Conservation (phyloP, 2,888 invertebrate genomes). For the Rhopalosiphum nymphaeae region DNA sequence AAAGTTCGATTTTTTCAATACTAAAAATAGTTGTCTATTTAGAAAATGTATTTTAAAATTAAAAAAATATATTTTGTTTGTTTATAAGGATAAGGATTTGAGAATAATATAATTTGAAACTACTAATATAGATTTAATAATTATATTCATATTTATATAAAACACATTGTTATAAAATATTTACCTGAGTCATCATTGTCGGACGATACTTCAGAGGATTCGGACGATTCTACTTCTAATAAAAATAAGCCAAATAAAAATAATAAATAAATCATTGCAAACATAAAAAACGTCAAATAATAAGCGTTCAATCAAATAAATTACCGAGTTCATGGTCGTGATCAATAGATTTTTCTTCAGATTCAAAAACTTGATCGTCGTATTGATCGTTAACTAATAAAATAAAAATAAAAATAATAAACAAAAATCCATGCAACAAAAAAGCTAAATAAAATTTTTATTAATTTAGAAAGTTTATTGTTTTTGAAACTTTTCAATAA, state of each 20-base stretch:
- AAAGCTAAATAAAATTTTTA: not conserved
- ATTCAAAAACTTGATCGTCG: conserved; percentile 55
- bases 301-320: not conserved
- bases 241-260: conserved; percentile 48
- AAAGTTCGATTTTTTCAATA: not conserved
- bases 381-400: conserved; percentile 59
- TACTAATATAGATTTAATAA: not conserved
- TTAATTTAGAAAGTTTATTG: not conserved
- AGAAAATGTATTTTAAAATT: not conserved
- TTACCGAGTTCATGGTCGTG: conserved; percentile 46
- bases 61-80: not conserved
- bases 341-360: conserved; percentile 36
- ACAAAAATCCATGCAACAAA: conserved; percentile 28
- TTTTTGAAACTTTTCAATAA: not conserved
- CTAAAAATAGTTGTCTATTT: not conserved
- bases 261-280: conserved; percentile 13
- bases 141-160: too few species aligned
- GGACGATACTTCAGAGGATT: conserved; percentile 54
- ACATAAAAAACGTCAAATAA: conserved; percentile 34
- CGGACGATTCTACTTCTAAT: conserved; percentile 56
- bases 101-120: not conserved
- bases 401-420: conserved; percentile 42
- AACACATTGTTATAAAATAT: not conserved
- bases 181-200: conserved; percentile 61
- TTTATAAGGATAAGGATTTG: not conserved